phyloP scores from a whole-genome alignment of 2,797 vertebrate species.

The Merluccius polli region DNA sequence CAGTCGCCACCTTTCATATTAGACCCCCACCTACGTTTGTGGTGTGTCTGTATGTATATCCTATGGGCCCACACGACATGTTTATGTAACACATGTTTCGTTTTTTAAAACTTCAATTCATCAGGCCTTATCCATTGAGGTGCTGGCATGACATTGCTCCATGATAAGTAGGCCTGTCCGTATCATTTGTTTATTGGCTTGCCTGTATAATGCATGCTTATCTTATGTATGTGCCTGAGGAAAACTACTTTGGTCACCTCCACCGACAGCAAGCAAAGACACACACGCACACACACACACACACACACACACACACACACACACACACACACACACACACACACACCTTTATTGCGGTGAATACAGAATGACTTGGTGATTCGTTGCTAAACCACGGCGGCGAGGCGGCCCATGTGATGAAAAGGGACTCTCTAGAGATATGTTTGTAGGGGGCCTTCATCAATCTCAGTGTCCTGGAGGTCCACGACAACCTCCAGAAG shows the following conservation, averaged over 20 bases:
- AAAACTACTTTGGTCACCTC: neutral
- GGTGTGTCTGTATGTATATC: neutral
- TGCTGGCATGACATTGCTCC: neutral
- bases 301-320: conserved; percentile 7
- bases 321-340: conserved; percentile 12
- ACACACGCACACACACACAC: conserved; percentile 9
- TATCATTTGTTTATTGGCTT: neutral
- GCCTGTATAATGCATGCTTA: neutral
- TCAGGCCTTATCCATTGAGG: neutral
- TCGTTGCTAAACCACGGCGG: conserved; percentile 21
- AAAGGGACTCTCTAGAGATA: conserved; percentile 31
- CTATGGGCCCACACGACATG: no score
- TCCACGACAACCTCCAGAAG: conserved; percentile 29
- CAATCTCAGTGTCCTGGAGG: conserved; percentile 31
- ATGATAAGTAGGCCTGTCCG: neutral
- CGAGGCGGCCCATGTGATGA: conserved; percentile 25
- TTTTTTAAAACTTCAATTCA: neutral
- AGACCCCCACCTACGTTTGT: neutral
- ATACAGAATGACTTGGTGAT: conserved; percentile 10
- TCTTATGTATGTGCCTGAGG: neutral
- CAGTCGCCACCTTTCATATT: neutral
- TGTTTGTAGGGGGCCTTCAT: conserved; percentile 28
- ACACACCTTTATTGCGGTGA: neutral
- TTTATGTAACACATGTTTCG: neutral
- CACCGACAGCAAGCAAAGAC: neutral